Conservation (phyloP, 1,140 invertebrate species). For the Oryzaephilus surinamensis region DNA sequence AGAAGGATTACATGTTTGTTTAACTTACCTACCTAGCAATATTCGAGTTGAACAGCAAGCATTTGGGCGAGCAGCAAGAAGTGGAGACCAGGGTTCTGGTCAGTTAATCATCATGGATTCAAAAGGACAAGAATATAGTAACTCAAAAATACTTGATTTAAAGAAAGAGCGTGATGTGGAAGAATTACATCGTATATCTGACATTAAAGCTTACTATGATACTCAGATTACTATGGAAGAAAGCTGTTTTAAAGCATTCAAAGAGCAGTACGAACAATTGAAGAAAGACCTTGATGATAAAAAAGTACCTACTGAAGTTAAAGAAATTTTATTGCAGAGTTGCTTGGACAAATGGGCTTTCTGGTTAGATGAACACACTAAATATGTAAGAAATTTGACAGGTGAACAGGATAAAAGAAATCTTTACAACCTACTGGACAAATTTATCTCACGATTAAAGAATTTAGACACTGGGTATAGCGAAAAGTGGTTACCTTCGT, state of each 20-base stretch:
- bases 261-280: neutral
- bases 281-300: no score
- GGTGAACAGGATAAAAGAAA: no score
- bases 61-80: neutral
- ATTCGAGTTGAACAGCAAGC: slow-evolving; percentile 3
- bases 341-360: slow-evolving; percentile 6
- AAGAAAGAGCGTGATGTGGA: neutral
- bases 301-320: neutral
- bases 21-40: slow-evolving; percentile 4
- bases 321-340: neutral
- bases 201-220: neutral
- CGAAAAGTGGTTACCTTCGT: no score
- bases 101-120: slow-evolving; percentile 3
- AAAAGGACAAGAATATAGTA: neutral
- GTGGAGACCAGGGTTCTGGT: slow-evolving; percentile 1
- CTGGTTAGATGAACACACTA: slow-evolving; percentile 1
- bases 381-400: neutral
- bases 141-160: neutral
- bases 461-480: no score
- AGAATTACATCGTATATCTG: neutral
- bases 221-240: slow-evolving; percentile 1
- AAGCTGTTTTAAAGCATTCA: neutral
- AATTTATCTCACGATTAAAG: no score
- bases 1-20: slow-evolving; percentile 3
- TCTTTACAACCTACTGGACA: no score